A percentile compares a stretch with the other conserved stretches of the same genome.
These are phyloP conservation scores for Pseudochirops cupreus DNA, from an alignment of 2,797 vertebrate genomes.

Conservation along the genomic window DNA sequence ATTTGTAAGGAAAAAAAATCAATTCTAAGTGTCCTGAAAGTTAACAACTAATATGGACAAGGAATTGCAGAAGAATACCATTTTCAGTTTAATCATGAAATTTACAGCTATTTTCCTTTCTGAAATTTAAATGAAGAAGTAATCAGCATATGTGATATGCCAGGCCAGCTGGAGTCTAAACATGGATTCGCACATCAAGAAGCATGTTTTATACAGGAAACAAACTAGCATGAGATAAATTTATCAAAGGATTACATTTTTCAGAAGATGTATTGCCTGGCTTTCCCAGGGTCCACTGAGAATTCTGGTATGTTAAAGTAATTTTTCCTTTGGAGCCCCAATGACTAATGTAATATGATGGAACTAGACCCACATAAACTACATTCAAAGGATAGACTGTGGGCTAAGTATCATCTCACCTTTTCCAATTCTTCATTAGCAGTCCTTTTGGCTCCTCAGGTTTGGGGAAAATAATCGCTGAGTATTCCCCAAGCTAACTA, in stretches of 20 bases:
- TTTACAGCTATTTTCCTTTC: slow-evolving; percentile 60
- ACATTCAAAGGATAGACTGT: slow-evolving; percentile 66
- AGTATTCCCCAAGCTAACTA: slow-evolving; percentile 41
- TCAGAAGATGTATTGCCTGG: slow-evolving; percentile 45
- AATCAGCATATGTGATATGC: slow-evolving; percentile 26
- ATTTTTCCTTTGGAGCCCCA: slow-evolving; percentile 75
- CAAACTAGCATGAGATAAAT: slow-evolving; percentile 70
- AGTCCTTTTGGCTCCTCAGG: slow-evolving; percentile 42
- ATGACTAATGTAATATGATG: slow-evolving; percentile 71
- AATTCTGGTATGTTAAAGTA: slow-evolving; percentile 74
- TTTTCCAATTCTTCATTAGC: slow-evolving; percentile 55
- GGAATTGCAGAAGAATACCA: slow-evolving; percentile 58
- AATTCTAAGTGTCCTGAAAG: slow-evolving; percentile 56
- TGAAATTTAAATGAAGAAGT: slow-evolving; percentile 63
- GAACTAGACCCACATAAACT: slow-evolving; percentile 68
- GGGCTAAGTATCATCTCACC: slow-evolving; percentile 47
- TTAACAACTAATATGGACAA: slow-evolving; percentile 61
- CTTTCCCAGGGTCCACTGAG: slow-evolving; percentile 55
- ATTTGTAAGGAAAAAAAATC: slow-evolving; percentile 55
- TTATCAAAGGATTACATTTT: slow-evolving; percentile 63
- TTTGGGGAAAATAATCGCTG: slow-evolving; percentile 61
- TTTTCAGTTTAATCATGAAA: slow-evolving; percentile 67
- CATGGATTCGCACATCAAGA: slow-evolving; percentile 59
- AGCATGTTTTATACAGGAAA: slow-evolving; percentile 63
- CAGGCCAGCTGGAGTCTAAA: slow-evolving; percentile 51